Conservation (phyloP, 2,888 invertebrate species). For the Megaustenia siamemsis region DNA sequence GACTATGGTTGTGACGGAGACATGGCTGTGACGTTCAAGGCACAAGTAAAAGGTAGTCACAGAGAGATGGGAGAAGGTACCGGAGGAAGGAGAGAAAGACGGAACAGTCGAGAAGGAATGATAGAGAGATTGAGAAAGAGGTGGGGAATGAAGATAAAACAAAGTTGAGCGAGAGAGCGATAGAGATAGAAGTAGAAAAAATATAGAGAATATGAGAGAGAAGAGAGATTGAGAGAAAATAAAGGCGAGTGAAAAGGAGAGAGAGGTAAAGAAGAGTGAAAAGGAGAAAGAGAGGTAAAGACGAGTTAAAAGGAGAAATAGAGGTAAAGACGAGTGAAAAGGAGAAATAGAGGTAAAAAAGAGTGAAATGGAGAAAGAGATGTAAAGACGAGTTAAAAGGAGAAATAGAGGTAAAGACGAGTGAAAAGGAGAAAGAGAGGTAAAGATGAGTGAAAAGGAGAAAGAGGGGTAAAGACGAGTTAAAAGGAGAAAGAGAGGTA, state of each 20-base stretch:
- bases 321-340: not conserved
- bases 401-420: not conserved
- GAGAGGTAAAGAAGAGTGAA: conserved; percentile 1
- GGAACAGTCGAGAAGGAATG: not conserved
- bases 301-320: not conserved
- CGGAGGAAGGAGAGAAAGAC: not conserved
- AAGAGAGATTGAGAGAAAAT: not conserved
- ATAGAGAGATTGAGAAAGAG: not conserved
- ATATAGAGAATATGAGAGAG: not conserved
- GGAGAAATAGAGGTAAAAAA: not conserved
- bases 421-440: not conserved
- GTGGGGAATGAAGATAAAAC: not conserved
- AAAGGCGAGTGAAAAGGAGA: not conserved
- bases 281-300: not conserved
- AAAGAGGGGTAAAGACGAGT: not conserved
- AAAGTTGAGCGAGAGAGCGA: not conserved
- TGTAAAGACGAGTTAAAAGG: not conserved
- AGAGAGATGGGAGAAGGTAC: not conserved
- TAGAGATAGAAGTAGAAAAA: not conserved
- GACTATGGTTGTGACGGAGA: not conserved
- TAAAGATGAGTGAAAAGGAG: not conserved
- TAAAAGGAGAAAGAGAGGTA: not conserved
- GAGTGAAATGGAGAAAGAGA: not conserved
- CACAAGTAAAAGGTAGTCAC: not conserved
- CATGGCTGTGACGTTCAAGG: not conserved